These are phyloP conservation scores for Mormyrus hasselquistii DNA, from an alignment of 2,797 vertebrate genomes.

Conservation along the genomic window DNA sequence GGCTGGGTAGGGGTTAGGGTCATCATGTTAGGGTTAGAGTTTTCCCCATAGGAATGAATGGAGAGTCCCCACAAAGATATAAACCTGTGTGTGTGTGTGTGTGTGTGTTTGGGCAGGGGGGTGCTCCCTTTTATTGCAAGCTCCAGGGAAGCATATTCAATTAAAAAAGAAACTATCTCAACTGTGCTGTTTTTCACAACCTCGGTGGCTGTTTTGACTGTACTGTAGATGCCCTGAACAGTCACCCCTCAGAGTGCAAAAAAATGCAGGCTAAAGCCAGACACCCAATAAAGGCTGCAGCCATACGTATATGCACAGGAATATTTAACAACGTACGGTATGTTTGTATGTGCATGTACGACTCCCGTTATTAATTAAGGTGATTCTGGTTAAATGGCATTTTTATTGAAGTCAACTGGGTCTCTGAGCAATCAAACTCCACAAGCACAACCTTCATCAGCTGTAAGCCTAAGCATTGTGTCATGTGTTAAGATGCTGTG, in stretches of 20 bases:
- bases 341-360: constrained; percentile 22
- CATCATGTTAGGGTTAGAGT: background rate
- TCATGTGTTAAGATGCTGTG: background rate
- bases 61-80: background rate
- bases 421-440: background rate
- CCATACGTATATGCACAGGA: background rate
- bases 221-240: background rate
- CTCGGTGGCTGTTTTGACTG: background rate
- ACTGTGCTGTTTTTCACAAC: background rate
- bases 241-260: background rate
- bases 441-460: background rate
- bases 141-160: constrained; percentile 26
- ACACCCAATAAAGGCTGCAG: background rate
- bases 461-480: background rate
- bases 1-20: background rate
- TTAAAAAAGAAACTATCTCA: constrained; percentile 33
- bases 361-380: constrained; percentile 27
- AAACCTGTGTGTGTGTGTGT: background rate
- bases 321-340: background rate
- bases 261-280: background rate
- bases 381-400: constrained; percentile 14
- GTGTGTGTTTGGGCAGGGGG: background rate
- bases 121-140: constrained; percentile 16
- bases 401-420: constrained; percentile 24
- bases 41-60: background rate